Conservation (phyloP, 2,888 invertebrate genomes). For the Trissoscelio sp. region DNA sequence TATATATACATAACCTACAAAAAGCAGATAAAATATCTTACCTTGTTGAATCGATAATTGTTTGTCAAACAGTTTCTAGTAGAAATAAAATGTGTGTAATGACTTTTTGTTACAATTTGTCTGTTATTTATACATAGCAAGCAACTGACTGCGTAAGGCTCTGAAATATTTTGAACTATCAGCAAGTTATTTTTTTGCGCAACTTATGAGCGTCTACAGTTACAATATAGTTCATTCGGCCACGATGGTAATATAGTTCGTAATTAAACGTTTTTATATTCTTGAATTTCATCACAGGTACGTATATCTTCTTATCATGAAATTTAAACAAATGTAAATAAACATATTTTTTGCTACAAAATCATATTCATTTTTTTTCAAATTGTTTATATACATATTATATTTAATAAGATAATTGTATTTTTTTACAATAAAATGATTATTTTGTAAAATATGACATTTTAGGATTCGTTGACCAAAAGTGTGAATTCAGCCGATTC, state of each 20-base stretch:
- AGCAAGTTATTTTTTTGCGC: conserved; percentile 22
- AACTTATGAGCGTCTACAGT: conserved; percentile 15
- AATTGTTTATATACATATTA: no score
- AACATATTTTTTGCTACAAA: no score
- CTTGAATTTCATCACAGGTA: no score
- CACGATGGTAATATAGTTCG: neutral
- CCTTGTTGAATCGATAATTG: neutral
- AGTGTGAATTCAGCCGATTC: neutral
- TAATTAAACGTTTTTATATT: neutral
- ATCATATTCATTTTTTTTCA: no score
- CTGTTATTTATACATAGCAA: conserved; percentile 15
- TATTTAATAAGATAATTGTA: neutral
- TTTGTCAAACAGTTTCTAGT: neutral
- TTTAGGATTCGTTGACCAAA: neutral
- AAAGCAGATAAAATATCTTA: conserved; percentile 1
- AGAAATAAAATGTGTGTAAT: conserved; percentile 4
- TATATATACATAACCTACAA: conserved; percentile 5
- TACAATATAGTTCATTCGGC: no score
- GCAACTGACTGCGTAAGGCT: conserved; percentile 28
- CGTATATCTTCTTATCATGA: no score
- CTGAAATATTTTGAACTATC: conserved; percentile 23
- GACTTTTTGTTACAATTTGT: neutral
- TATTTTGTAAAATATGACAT: neutral
- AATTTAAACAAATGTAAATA: no score
- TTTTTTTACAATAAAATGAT: neutral